Conservation (phyloP, 2,888 invertebrate genomes). For the Heteromyza rotundicornis region DNA sequence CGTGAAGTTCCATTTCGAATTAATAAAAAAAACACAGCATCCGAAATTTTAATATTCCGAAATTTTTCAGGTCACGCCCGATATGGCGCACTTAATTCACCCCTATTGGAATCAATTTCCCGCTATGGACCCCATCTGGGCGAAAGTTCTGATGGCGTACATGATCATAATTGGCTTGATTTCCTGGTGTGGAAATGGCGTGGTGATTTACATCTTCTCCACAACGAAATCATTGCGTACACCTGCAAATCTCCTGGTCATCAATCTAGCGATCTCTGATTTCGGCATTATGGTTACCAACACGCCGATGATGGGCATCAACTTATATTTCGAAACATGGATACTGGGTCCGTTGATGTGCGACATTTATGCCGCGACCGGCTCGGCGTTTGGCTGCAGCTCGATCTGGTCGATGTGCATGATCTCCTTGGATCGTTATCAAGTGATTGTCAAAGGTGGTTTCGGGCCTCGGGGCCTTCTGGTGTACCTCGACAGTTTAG, state of each 20-base stretch:
- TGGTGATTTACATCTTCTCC: slow-evolving; percentile 61
- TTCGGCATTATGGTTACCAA: slow-evolving; percentile 83
- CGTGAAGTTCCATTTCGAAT: no score
- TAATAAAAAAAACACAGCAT: no score
- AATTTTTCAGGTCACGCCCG: slow-evolving; percentile 65
- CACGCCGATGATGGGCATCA: slow-evolving; percentile 63
- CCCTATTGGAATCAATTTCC: slow-evolving; percentile 87
- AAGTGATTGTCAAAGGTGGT: slow-evolving; percentile 93
- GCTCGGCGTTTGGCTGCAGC: slow-evolving; percentile 86
- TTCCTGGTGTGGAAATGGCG: slow-evolving; percentile 60
- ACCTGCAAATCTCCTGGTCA: slow-evolving; percentile 88
- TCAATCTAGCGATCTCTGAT: slow-evolving; percentile 86
- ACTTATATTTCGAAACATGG: slow-evolving; percentile 57
- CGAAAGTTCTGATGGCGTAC: slow-evolving; percentile 78
- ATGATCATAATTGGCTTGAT: slow-evolving; percentile 74
- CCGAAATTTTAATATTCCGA: no score
- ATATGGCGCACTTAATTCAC: slow-evolving; percentile 72
- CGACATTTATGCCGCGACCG: slow-evolving; percentile 84
- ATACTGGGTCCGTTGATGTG: slow-evolving; percentile 74
- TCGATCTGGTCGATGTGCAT: slow-evolving; percentile 94
- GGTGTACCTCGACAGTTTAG: no score
- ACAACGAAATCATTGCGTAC: slow-evolving; percentile 71
- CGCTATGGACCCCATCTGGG: slow-evolving; percentile 89
- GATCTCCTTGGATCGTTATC: slow-evolving; percentile 92
- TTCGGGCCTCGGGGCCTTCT: no score